Evolutionary conservation across 1,140 invertebrate genomes (phyloP), one percentile per base, ranked within the genome.

Genomic region (Drosophila sproati): DNA sequence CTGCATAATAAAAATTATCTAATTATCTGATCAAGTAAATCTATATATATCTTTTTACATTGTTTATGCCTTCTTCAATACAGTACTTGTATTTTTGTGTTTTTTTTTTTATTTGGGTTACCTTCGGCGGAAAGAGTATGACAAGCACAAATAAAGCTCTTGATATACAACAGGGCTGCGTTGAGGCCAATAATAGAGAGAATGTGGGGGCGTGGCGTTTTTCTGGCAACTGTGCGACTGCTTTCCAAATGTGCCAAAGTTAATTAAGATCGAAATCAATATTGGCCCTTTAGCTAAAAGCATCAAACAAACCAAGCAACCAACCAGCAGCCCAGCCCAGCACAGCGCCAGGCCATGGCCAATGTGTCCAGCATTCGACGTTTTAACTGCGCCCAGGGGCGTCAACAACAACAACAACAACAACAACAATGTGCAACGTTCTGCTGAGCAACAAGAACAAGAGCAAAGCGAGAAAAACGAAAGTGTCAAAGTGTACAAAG

Each of bases 241-340:
- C 81, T 63, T 77, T 89, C 77, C 85, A 89, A 89, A 89, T 89
- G 85, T 89, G 85, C 85, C 85, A 89, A 89, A 89, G 85, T 89
- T 89, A 89, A 89, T 89, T 89, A 89, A 89, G 85, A 89, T 89
- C 86, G 85, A 89, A 89, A 89, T 89, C 85, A 89, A 89, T 89
- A 89, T 89, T 89, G 85, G 86, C 81, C 85, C 85, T 89, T 85
- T 90, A 90, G 86, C 85, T 89, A 90, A 89, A 89, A 89, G 85
- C 85, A 89, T 85, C 86, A 90, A 89, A 85, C 85, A 88, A 85
- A 78, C 20, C 20, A 20, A 20, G 20, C 60, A 41, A 62, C 43
- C 50, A 47, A 41, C 39, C 39, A 41, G 20, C 20, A 20, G 20
- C 20, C 20, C 20, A 20, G 20, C 20, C 20, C 20, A 55, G 57